Evolutionary conservation across 2,113 vertebrate genomes (phyloP).

Genomic region (Gymnorhina tibicen): DNA sequence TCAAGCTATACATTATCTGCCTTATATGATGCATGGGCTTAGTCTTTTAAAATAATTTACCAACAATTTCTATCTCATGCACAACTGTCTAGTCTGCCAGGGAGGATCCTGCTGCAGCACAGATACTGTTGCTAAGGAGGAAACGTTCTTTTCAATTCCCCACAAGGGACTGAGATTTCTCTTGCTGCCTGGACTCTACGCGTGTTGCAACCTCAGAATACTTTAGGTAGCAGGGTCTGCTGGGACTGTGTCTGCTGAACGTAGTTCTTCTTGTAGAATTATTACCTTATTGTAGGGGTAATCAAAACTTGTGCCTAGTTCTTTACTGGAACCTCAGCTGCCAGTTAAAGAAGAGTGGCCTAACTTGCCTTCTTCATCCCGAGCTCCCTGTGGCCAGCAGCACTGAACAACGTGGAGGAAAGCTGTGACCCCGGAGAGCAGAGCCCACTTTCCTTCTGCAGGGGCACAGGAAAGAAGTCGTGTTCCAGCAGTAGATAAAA

Average conservation of each 20-base stretch:
- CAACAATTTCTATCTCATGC: not conserved
- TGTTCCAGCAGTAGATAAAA: not conserved
- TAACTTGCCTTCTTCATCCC: not conserved
- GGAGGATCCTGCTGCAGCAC: not conserved
- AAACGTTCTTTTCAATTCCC: not conserved
- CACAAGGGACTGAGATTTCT: not conserved
- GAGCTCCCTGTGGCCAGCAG: not conserved
- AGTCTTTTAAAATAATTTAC: not conserved
- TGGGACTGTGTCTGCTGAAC: not conserved
- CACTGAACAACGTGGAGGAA: not conserved
- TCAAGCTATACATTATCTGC: not conserved
- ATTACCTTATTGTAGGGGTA: not conserved
- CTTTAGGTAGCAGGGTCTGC: not conserved
- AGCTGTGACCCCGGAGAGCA: not conserved
- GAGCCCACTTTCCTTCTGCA: not conserved
- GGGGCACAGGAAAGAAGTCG: not conserved
- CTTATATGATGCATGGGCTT: not conserved
- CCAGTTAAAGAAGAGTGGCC: not conserved
- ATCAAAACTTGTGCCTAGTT: not conserved
- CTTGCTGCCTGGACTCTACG: rapidly evolving
- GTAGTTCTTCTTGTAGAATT: not conserved
- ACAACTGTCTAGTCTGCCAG: not conserved
- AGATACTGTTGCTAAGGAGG: not conserved
- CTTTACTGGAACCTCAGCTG: not conserved
- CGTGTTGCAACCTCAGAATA: not conserved